Evolutionary conservation across 2,888 invertebrate species (phyloP).

Genomic region (Phytoseiulus persimilis): DNA sequence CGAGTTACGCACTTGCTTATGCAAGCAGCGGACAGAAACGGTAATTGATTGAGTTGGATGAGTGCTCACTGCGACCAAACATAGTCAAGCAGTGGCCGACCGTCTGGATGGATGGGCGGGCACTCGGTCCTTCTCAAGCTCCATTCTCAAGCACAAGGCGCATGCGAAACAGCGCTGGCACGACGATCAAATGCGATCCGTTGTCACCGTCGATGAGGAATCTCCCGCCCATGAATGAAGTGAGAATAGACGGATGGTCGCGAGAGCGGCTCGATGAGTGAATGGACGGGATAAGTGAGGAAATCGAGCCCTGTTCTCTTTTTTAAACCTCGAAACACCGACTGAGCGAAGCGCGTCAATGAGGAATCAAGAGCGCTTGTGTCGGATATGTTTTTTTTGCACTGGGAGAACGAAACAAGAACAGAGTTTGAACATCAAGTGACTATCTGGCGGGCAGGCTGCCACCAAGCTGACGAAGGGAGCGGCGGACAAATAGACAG

Average conservation of each 20-base stretch:
- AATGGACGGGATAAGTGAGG: not conserved
- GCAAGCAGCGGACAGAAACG: not conserved
- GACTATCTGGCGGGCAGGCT: not conserved
- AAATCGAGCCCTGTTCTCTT: not conserved
- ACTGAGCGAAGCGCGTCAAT: not conserved
- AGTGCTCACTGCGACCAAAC: not conserved
- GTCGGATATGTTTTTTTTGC: not conserved
- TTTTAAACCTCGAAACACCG: not conserved
- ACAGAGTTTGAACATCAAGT: not conserved
- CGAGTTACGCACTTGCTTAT: conserved; percentile 5
- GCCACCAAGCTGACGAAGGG: not conserved
- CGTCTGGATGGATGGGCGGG: not conserved
- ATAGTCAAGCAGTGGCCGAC: not conserved
- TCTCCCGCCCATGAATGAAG: not conserved
- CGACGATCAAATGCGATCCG: not conserved
- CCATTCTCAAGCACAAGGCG: not conserved
- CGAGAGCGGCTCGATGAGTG: not conserved
- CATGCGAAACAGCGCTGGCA: not conserved
- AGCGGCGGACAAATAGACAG: not conserved
- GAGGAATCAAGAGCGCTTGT: not conserved
- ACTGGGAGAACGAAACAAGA: not conserved
- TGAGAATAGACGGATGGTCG: not conserved
- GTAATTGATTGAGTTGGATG: not conserved
- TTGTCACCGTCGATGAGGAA: not conserved
- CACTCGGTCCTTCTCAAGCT: not conserved